Conservation (phyloP, 2,113 vertebrate species). For the Rhodinocichla rosea region DNA sequence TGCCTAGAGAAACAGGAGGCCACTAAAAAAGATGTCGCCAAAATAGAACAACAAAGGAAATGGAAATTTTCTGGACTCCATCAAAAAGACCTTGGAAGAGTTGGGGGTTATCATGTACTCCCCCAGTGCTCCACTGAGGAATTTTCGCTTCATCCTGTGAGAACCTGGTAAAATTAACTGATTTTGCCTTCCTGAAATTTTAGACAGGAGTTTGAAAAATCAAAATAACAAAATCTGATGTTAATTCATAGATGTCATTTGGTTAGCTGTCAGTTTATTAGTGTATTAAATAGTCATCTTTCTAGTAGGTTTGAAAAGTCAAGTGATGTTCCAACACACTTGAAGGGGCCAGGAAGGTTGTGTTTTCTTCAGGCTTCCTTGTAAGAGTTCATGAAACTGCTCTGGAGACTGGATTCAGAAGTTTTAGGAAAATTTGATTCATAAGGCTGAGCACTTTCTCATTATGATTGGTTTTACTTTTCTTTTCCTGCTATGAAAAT, state of each 20-base stretch:
- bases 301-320: not conserved
- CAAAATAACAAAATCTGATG: not conserved
- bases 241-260: not conserved
- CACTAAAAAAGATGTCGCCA: not conserved
- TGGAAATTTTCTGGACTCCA: not conserved
- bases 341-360: rapidly evolving
- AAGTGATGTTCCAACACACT: not conserved
- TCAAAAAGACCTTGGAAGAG: not conserved
- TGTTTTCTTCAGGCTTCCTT: not conserved
- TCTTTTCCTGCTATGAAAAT: not conserved
- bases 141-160: not conserved
- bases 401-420: not conserved
- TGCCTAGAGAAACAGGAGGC: not conserved
- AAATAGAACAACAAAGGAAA: not conserved
- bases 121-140: not conserved
- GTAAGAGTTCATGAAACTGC: not conserved
- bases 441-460: not conserved
- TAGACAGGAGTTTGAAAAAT: not conserved
- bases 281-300: not conserved
- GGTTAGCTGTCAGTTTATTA: not conserved
- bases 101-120: not conserved
- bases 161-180: not conserved
- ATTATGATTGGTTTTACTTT: not conserved
- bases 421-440: not conserved
- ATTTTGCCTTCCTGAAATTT: not conserved